phyloP scores from a whole-genome alignment of 1,140 invertebrate species.

The Apis dorsata region DNA sequence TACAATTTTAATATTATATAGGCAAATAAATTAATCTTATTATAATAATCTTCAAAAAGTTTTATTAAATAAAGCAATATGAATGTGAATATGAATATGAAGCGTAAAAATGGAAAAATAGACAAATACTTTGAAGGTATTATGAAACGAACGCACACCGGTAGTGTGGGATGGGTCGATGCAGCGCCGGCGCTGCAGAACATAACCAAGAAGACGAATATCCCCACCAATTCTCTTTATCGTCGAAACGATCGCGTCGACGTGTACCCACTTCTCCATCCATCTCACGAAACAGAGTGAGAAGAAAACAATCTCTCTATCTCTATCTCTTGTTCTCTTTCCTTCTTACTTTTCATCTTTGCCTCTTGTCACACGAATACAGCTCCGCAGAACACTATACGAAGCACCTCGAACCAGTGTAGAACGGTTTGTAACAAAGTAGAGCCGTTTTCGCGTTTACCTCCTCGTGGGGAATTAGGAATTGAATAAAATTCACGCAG shows the following conservation, averaged over 20 bases:
- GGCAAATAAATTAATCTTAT: constrained; percentile 13
- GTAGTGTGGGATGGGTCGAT: constrained; percentile 66
- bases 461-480: constrained; percentile 41
- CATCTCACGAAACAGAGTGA: constrained; percentile 29
- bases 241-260: constrained; percentile 62
- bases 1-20: neutral
- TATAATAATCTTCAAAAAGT: neutral
- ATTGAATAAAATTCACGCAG: constrained; percentile 42
- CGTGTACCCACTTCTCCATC: constrained; percentile 29
- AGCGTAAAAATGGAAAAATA: constrained; percentile 11
- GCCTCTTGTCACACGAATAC: constrained; percentile 59
- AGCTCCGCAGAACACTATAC: constrained; percentile 66
- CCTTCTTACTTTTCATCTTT: constrained; percentile 18
- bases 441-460: constrained; percentile 19
- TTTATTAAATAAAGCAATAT: neutral
- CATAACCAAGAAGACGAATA: constrained; percentile 52
- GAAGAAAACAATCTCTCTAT: constrained; percentile 15
- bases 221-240: constrained; percentile 45
- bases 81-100: constrained; percentile 9
- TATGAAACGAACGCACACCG: constrained; percentile 4
- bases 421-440: constrained; percentile 54
- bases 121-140: neutral
- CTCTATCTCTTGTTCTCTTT: constrained; percentile 31
- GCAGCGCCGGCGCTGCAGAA: constrained; percentile 71
- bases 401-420: constrained; percentile 67